Conservation (phyloP, 2,113 vertebrate genomes). For the Otus sunia region DNA sequence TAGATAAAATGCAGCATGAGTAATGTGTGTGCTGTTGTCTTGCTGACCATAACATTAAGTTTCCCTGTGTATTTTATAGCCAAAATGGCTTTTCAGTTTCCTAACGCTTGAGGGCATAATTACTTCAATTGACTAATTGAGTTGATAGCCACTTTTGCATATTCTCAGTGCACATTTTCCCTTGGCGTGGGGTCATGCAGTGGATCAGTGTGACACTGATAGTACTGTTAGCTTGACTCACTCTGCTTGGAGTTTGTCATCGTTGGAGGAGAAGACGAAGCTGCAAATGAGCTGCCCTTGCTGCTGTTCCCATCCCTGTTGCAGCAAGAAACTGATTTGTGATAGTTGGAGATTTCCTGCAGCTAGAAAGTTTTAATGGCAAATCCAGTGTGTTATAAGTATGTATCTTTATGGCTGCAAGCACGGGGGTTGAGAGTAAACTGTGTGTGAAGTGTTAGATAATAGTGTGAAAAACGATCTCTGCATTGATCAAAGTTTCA, state of each 20-base stretch:
- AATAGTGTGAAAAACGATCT: background rate
- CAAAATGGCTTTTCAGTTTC: slow-evolving; percentile 33
- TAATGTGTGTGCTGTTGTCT: background rate
- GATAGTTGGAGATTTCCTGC: background rate
- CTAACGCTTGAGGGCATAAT: slow-evolving; percentile 30
- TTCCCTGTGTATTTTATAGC: background rate
- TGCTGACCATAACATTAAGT: background rate
- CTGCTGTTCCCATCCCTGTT: background rate
- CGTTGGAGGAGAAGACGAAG: background rate
- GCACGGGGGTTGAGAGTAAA: background rate
- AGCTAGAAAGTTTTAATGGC: background rate
- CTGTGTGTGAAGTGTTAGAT: background rate
- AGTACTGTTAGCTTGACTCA: background rate
- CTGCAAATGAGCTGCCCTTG: background rate
- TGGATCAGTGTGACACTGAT: background rate
- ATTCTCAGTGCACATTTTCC: background rate
- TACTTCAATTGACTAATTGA: slow-evolving; percentile 11
- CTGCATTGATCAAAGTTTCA: background rate
- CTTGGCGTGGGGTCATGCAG: background rate
- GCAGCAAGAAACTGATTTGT: background rate
- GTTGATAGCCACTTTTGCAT: background rate
- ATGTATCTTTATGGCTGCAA: background rate
- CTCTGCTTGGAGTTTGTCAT: background rate
- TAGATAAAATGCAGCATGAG: background rate
- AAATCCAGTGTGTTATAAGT: background rate